Evolutionary conservation across 2,888 invertebrate species (phyloP), one percentile per base, ranked within the genome.

Genomic region (Cistogaster globosa): DNA sequence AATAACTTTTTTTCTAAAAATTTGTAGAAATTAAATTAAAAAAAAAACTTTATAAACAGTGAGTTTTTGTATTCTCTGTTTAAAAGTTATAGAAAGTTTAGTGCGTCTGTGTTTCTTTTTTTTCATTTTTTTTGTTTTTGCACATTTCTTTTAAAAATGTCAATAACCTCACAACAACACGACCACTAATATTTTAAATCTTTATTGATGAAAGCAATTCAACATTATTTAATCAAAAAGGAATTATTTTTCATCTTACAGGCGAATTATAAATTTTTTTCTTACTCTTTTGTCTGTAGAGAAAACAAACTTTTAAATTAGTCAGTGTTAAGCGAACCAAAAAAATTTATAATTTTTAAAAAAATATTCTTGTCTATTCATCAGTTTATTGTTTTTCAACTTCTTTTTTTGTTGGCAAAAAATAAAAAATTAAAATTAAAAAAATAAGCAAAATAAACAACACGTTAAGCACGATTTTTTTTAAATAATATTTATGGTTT

Each of bases 391-490:
- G n/a, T n/a, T 67, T 1, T 16, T 9, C 20, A 67, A 45, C 38
- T 53, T 67, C 38, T 74, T 45, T 53, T 67, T 20, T 62, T 77
- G 38, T 42, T 48, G 55, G 36, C 16, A 63, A 55, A 16, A 62
- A 55, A 11, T 38, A 14, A 51, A 63, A 58, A 58, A 55, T 26
- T 62, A 62, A 63, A 60, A 36, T 12, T 12, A 12, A 42, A 32
- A 11, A 38, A 22, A 20, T 22, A 55, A 45, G 7, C 16, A n/a
- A 58, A 63, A 36, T 20, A 60, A 74, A 20, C 9, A 48, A 74
- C n/a, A 65, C 57, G 18, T 67, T 20, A 67, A 60, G 80, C 81
- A 81, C 81, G 81, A 81, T 68, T 81, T 60, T 72, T 68, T 42
- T 12, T 12, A 42, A 38, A 38, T 60, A 67, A 67, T 20, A 32